A percentile compares a stretch with the other conserved stretches of the same genome.
phyloP scores from a whole-genome alignment of 2,113 vertebrate species.

The Malaclemys terrapin region DNA sequence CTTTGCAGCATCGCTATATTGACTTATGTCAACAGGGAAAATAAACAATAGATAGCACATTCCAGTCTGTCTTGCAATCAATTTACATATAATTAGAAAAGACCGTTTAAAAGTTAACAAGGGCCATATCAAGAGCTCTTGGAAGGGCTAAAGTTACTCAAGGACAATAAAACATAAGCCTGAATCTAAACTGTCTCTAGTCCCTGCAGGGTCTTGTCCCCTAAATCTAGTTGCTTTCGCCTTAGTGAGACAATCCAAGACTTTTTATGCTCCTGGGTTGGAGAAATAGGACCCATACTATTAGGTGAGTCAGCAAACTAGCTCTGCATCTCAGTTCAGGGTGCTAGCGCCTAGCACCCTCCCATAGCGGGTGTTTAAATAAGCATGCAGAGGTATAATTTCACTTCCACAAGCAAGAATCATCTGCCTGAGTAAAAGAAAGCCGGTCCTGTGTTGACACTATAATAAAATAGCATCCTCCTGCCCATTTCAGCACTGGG shows the following conservation, averaged over 20 bases:
- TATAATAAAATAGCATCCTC: neutral
- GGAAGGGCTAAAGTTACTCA: constrained; percentile 34
- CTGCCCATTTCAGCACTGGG: neutral
- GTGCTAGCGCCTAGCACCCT: neutral
- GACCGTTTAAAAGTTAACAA: constrained; percentile 55
- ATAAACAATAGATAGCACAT: neutral
- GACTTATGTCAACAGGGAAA: constrained; percentile 34
- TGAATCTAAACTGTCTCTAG: constrained; percentile 7
- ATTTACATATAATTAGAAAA: neutral
- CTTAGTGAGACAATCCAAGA: rapidly evolving
- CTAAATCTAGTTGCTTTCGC: neutral
- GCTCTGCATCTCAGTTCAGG: neutral
- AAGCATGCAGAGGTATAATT: neutral
- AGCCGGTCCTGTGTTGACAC: neutral
- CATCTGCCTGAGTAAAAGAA: neutral
- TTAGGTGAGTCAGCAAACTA: neutral
- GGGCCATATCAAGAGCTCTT: constrained; percentile 23
- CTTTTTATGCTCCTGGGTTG: neutral
- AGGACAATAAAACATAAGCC: neutral
- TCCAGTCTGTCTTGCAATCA: too few relatives aligned
- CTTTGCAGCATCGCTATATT: neutral
- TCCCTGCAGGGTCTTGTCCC: constrained; percentile 3
- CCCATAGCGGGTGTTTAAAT: neutral
- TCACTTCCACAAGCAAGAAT: constrained; percentile 14
- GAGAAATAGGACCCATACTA: neutral